These are phyloP conservation scores for Tridacna gigas DNA, from an alignment of 2,888 invertebrate genomes.

Conservation along the genomic window DNA sequence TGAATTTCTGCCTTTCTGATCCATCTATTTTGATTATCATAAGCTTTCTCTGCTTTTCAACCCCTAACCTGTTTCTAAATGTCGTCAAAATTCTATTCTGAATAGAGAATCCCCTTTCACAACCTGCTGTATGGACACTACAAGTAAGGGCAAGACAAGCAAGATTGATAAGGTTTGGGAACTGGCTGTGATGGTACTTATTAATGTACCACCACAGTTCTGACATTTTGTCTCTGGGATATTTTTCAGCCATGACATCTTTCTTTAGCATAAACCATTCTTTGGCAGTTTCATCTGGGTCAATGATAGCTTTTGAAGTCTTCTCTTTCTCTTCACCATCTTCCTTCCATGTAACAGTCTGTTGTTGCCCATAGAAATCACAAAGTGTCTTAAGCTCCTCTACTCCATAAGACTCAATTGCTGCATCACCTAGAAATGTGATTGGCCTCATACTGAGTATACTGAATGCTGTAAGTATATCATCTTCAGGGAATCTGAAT, in stretches of 20 bases:
- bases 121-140: slow-evolving; percentile 41
- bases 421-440: not conserved
- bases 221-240: slow-evolving; percentile 32
- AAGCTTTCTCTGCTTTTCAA: slow-evolving; percentile 31
- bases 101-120: slow-evolving; percentile 37
- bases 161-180: slow-evolving; percentile 35
- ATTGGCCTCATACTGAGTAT: slow-evolving; percentile 24
- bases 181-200: slow-evolving; percentile 34
- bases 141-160: slow-evolving; percentile 41
- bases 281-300: slow-evolving; percentile 2
- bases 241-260: slow-evolving; percentile 40
- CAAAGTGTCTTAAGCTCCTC: slow-evolving; percentile 1
- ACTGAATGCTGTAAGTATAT: slow-evolving; percentile 12
- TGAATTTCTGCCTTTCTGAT: not conserved
- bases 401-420: slow-evolving; percentile 8
- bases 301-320: slow-evolving; percentile 28
- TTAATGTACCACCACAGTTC: slow-evolving; percentile 27
- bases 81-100: slow-evolving; percentile 34
- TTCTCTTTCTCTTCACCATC: slow-evolving; percentile 3
- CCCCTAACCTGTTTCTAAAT: slow-evolving; percentile 51
- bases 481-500: slow-evolving; percentile 16
- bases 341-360: slow-evolving; percentile 12
- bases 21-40: slow-evolving; percentile 16
- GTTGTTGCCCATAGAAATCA: slow-evolving; percentile 21
- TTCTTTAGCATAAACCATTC: slow-evolving; percentile 39